phyloP scores from a whole-genome alignment of 2,888 invertebrate genomes.

The Deroplatys truncata region DNA sequence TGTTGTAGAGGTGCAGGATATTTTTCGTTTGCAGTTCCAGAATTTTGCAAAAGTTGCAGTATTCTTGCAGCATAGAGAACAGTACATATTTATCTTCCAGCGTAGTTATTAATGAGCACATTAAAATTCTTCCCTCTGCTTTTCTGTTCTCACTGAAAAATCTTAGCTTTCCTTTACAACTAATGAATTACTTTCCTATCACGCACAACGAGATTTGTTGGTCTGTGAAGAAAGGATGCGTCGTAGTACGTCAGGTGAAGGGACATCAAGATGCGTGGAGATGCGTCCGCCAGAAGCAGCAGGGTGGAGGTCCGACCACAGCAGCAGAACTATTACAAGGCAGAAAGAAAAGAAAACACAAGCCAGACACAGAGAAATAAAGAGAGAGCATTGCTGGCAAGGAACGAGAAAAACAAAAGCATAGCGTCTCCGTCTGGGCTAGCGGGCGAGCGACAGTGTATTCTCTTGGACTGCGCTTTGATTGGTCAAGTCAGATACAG shows the following conservation, averaged over 20 bases:
- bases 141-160: too few species aligned
- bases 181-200: too few species aligned
- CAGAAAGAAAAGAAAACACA: background rate
- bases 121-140: too few species aligned
- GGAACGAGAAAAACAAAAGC: background rate
- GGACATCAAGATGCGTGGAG: background rate
- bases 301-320: background rate
- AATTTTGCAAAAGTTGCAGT: too few species aligned
- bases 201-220: too few species aligned
- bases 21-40: too few species aligned
- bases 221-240: background rate
- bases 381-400: background rate
- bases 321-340: background rate
- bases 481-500: background rate
- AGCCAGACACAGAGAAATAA: background rate
- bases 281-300: background rate
- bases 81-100: too few species aligned
- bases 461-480: background rate
- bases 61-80: too few species aligned
- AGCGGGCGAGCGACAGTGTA: background rate
- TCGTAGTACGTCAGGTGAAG: background rate
- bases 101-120: too few species aligned
- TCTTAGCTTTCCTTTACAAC: too few species aligned
- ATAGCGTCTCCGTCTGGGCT: background rate
- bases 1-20: too few species aligned